A percentile compares a stretch with the other conserved stretches of the same genome.
Evolutionary conservation across 1,140 invertebrate species (phyloP).

Genomic region (Chelonus insularis): DNA sequence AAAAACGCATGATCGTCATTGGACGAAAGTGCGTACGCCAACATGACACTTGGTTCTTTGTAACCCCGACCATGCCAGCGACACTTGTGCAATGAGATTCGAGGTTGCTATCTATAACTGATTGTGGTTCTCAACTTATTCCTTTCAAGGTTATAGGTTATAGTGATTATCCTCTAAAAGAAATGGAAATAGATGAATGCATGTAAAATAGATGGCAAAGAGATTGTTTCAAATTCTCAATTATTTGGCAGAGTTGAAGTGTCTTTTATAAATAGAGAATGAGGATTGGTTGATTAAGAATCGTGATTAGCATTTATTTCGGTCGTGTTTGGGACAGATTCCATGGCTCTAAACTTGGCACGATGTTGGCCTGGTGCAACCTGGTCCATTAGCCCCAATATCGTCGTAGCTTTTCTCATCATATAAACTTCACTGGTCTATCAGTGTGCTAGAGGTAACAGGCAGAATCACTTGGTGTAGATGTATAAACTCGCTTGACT

Average conservation of each 20-base stretch:
- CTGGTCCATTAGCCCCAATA: slow-evolving; percentile 58
- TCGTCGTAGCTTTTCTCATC: slow-evolving; percentile 13
- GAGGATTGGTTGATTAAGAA: slow-evolving; percentile 50
- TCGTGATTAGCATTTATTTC: slow-evolving; percentile 58
- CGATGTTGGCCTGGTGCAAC: slow-evolving; percentile 45
- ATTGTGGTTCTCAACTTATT: slow-evolving; percentile 20
- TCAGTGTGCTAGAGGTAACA: background rate
- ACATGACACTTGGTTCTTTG: no score
- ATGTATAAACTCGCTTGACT: background rate
- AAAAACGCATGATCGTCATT: no score
- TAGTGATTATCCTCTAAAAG: no score
- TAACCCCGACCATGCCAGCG: slow-evolving; percentile 1
- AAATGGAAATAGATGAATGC: no score
- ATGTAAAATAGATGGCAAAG: no score
- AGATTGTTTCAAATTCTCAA: no score
- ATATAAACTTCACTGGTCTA: background rate
- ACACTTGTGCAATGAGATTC: slow-evolving; percentile 37
- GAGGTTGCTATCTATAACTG: slow-evolving; percentile 26
- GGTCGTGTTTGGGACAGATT: slow-evolving; percentile 45
- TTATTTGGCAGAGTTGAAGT: no score
- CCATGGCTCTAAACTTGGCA: slow-evolving; percentile 48
- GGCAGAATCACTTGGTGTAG: no score
- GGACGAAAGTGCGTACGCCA: no score
- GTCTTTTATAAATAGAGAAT: slow-evolving; percentile 33
- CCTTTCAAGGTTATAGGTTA: no score